Evolutionary conservation across 2,113 vertebrate species (phyloP), one percentile per base, ranked within the genome.

Genomic region (Dicentrarchus labrax): DNA sequence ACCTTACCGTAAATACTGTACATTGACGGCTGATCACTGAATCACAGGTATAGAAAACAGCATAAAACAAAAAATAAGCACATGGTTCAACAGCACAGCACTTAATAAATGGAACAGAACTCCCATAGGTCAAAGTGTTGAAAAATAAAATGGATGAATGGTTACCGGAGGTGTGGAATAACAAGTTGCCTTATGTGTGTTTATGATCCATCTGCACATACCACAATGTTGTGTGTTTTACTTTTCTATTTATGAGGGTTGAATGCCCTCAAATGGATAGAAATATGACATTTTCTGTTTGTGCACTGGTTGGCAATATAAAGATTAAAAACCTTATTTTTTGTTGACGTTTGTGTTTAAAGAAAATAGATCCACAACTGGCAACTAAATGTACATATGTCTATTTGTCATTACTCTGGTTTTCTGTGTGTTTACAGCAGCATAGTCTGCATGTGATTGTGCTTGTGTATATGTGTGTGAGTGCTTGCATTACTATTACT

Each of bases 161-260:
- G 83, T 92, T 85, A 94, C 79, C 17, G 22, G 21, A 95, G 90
- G 94, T 95, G 95, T 93, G 75, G 64, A 94, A 93, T 78, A 94
- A 95, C 92, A 95, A 69, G 47, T 82, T 74, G 6, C 8, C 11
- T 15, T 67, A 10, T 36, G 45, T 54, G 15, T 79, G 39, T 53
- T 62, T 70, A 5, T 72, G 24, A 59, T 11, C 2, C 4, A 51
- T 61, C 17, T 74, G 17, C 11, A 51, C 5, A 38, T 68, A 47
- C 10, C 10, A 4, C 0, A 4, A 2, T 60, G 3, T 48, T 47
- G 9, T 72, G 13, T 50, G 48, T 47, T 54, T 1, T 4, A 19
- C 45, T 50, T 71, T 45, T n/a, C 12, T 62, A 16, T 21, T 60
- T 10, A 22, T 6, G 0, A 66, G 5, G 38, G 4, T 6, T 47